phyloP scores from a whole-genome alignment of 2,888 invertebrate genomes.

The Rhagium mordax region DNA sequence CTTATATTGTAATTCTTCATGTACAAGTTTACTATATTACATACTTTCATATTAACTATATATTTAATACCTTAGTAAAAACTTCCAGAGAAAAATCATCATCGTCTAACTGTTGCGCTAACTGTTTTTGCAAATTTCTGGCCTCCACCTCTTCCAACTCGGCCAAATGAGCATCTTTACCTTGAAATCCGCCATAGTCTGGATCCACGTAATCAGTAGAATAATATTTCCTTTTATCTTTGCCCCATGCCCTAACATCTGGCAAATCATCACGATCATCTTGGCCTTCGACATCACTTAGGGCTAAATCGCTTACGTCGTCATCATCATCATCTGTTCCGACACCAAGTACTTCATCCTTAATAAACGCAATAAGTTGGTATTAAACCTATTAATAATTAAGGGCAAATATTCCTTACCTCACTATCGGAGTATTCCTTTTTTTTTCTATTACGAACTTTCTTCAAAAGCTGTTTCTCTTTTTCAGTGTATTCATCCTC shows the following conservation, averaged over 20 bases:
- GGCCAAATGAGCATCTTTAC: conserved; percentile 81
- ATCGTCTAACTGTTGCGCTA: conserved; percentile 85
- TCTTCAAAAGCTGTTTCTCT: conserved; percentile 77
- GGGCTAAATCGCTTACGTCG: conserved; percentile 72
- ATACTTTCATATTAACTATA: too few species aligned
- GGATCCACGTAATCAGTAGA: conserved; percentile 92
- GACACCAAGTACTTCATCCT: conserved; percentile 78
- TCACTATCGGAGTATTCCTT: conserved; percentile 71
- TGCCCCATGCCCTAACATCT: conserved; percentile 91
- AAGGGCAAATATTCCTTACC: conserved; percentile 48
- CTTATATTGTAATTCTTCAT: too few species aligned
- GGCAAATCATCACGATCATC: conserved; percentile 82
- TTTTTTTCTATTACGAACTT: conserved; percentile 74
- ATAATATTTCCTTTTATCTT: conserved; percentile 84
- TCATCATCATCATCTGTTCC: conserved; percentile 66
- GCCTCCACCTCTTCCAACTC: conserved; percentile 90
- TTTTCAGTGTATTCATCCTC: conserved; percentile 81
- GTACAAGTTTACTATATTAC: too few species aligned
- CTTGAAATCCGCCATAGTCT: conserved; percentile 81
- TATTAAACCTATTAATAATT: neutral
- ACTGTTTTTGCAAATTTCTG: conserved; percentile 82
- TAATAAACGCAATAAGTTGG: conserved; percentile 43
- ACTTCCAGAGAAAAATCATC: conserved; percentile 69
- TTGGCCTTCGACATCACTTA: conserved; percentile 86
- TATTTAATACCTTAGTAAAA: conserved; percentile 44